Conservation (phyloP, 92 coral and sea anemone species). For the Epizoanthus rinbou region DNA sequence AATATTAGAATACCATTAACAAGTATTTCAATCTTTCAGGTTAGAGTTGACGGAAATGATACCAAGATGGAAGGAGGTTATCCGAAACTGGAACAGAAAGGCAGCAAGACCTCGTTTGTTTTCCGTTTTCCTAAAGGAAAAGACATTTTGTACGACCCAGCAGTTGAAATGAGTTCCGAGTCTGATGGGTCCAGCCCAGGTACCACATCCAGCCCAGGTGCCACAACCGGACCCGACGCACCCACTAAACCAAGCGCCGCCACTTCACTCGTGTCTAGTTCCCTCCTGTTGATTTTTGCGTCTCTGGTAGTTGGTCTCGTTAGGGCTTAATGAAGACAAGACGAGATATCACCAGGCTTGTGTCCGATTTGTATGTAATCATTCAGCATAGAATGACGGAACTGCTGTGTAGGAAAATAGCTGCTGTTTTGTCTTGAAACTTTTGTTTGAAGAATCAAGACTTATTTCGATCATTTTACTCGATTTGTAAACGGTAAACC, state of each 20-base stretch:
- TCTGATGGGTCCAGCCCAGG: background rate
- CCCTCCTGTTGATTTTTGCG: background rate
- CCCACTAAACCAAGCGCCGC: background rate
- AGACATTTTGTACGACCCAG: slow-evolving; percentile 5
- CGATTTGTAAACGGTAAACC: no score
- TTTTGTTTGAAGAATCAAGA: no score
- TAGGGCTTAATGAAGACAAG: background rate
- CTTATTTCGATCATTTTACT: no score
- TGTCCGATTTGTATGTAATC: no score
- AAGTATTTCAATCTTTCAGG: background rate
- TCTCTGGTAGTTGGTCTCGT: background rate
- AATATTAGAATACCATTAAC: background rate
- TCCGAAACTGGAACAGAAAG: background rate
- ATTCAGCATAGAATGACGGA: no score
- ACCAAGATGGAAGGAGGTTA: background rate
- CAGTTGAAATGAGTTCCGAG: background rate
- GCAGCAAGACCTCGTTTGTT: background rate
- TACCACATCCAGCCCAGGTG: background rate
- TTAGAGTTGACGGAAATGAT: background rate
- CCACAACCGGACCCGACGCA: background rate
- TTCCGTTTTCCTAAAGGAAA: slow-evolving; percentile 16
- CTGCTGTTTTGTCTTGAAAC: no score
- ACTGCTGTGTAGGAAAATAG: no score
- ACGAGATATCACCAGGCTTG: no score
- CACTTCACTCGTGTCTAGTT: background rate